Percentiles rank a stretch among this genome's conserved stretches.
phyloP scores from a whole-genome alignment of 1,140 invertebrate genomes.

The Mesaphorura yosii region DNA sequence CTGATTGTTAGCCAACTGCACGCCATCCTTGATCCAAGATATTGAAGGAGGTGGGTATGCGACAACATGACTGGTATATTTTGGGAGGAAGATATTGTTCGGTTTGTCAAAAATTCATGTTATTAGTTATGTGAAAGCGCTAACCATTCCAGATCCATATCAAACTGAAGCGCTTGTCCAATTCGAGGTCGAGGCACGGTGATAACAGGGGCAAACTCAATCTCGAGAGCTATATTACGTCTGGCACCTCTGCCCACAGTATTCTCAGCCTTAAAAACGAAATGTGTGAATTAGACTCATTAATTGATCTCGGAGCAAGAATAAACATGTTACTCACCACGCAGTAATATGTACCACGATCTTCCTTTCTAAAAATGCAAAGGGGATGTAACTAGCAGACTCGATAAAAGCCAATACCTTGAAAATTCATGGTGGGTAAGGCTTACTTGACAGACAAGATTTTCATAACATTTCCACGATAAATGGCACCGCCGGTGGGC shows the following conservation, averaged over 20 bases:
- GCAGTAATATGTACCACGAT: slow-evolving; percentile 46
- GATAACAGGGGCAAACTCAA: slow-evolving; percentile 76
- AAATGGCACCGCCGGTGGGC: slow-evolving; percentile 72
- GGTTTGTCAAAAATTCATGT: background rate
- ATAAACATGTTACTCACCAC: slow-evolving; percentile 38
- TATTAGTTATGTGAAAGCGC: background rate
- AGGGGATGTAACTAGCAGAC: background rate
- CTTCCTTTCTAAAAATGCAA: slow-evolving; percentile 23
- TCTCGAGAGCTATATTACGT: slow-evolving; percentile 76
- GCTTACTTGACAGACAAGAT: slow-evolving; percentile 43
- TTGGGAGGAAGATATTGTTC: no score
- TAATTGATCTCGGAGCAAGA: slow-evolving; percentile 53
- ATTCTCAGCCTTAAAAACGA: slow-evolving; percentile 87
- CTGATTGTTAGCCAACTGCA: slow-evolving; percentile 71
- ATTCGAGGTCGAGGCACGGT: slow-evolving; percentile 64
- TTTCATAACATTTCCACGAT: slow-evolving; percentile 71
- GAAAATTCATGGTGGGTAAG: background rate
- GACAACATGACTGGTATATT: slow-evolving; percentile 58
- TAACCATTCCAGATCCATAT: slow-evolving; percentile 87
- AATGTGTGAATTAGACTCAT: slow-evolving; percentile 81
- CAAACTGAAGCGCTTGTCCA: slow-evolving; percentile 77
- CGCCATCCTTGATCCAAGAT: slow-evolving; percentile 70
- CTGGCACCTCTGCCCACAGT: slow-evolving; percentile 49
- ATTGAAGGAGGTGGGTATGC: slow-evolving; percentile 82
- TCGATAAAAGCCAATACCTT: background rate